These are phyloP conservation scores for Sebastes steindachneri DNA, from an alignment of 2,797 vertebrate genomes.

Conservation along the genomic window DNA sequence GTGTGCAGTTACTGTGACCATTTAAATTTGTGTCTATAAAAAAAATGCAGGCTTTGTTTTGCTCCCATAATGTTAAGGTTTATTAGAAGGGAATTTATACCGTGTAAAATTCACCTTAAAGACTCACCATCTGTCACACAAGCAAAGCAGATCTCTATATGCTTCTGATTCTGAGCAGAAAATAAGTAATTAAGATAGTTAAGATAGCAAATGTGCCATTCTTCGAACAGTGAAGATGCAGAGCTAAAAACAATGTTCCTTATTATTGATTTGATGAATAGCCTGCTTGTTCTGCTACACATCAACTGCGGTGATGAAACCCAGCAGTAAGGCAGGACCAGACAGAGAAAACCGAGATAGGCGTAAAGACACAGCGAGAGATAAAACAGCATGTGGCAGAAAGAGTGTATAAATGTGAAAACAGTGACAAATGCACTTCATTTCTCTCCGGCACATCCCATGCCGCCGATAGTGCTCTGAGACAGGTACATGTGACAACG, in stretches of 20 bases:
- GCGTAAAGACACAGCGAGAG: slow-evolving; percentile 14
- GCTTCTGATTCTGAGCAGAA: background rate
- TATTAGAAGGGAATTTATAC: background rate
- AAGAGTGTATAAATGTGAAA: slow-evolving; percentile 48
- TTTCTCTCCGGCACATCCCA: slow-evolving; percentile 24
- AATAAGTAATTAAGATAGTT: background rate
- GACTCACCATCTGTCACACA: background rate
- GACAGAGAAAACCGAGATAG: slow-evolving; percentile 1
- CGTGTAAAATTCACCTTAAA: background rate
- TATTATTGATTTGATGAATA: background rate
- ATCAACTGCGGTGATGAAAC: background rate
- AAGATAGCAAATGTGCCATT: background rate
- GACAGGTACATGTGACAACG: slow-evolving; percentile 56
- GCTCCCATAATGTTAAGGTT: background rate
- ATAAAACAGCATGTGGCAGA: slow-evolving; percentile 48
- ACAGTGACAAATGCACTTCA: slow-evolving; percentile 64
- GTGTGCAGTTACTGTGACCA: background rate
- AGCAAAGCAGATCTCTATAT: background rate
- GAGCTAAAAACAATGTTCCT: background rate
- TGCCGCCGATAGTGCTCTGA: slow-evolving; percentile 25
- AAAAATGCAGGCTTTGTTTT: background rate
- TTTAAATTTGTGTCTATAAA: background rate
- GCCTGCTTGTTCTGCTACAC: background rate
- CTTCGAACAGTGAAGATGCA: background rate
- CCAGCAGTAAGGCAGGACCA: background rate